Evolutionary conservation across 2,888 invertebrate species (phyloP).

Genomic region (Epiblema foenella): DNA sequence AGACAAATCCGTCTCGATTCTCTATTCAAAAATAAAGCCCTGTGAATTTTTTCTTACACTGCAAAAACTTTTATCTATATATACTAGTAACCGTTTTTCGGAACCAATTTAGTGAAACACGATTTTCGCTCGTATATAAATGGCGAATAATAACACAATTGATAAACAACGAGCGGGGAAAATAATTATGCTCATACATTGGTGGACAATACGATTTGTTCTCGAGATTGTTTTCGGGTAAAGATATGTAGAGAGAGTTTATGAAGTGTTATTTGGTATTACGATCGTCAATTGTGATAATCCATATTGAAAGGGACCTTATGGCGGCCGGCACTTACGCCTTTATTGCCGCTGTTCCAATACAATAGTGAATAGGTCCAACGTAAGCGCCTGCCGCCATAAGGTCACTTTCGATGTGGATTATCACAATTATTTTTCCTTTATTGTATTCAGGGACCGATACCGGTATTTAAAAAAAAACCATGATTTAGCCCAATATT

Average conservation of each 20-base stretch:
- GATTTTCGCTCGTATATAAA: constrained; percentile 3
- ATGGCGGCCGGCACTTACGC: too few relatives aligned
- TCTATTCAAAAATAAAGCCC: neutral
- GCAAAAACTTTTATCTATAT: neutral
- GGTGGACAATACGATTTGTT: constrained; percentile 32
- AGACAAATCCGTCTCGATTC: neutral
- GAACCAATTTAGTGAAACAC: neutral
- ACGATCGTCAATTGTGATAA: too few relatives aligned
- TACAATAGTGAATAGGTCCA: too few relatives aligned
- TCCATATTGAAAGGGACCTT: too few relatives aligned
- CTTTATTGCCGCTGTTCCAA: too few relatives aligned
- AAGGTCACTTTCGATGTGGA: too few relatives aligned
- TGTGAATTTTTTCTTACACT: neutral
- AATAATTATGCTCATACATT: constrained; percentile 33
- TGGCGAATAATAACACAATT: constrained; percentile 19
- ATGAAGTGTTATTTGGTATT: too few relatives aligned
- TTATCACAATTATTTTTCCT: too few relatives aligned
- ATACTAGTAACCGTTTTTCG: constrained; percentile 9
- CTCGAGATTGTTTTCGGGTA: neutral
- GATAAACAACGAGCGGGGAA: constrained; percentile 16
- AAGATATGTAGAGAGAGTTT: constrained; percentile 11
- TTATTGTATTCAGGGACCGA: too few relatives aligned
- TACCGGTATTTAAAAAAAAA: too few relatives aligned
- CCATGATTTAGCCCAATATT: too few relatives aligned
- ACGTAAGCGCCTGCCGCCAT: too few relatives aligned